Percentiles rank a stretch among this genome's conserved stretches.
These are phyloP conservation scores for Rana temporaria DNA, from an alignment of 2,113 vertebrate genomes.

Conservation along the genomic window DNA sequence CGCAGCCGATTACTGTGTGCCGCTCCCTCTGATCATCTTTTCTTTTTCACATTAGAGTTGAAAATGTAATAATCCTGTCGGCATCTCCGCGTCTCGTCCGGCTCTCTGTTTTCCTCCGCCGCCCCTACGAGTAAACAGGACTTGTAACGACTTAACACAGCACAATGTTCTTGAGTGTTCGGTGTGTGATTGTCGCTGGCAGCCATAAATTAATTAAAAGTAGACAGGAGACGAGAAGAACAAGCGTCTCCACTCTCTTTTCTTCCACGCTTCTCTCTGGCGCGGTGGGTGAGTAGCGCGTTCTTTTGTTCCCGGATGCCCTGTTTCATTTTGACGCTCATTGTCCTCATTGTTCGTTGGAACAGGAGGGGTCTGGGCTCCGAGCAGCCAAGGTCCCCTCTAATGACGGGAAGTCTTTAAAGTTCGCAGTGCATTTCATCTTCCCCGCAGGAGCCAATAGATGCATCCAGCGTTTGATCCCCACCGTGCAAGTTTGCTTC, in stretches of 20 bases:
- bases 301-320: conserved; percentile 80
- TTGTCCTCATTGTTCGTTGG: conserved; percentile 86
- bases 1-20: neutral
- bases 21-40: neutral
- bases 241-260: conserved; percentile 65
- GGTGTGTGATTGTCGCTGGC: conserved; percentile 67
- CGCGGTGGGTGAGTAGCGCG: conserved; percentile 81
- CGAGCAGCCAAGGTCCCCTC: conserved; percentile 90
- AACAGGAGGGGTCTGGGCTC: conserved; percentile 86
- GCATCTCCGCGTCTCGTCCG: neutral
- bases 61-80: neutral
- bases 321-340: conserved; percentile 83
- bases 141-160: conserved; percentile 62
- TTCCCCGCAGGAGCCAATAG: conserved; percentile 92
- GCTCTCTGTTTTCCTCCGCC: conserved; percentile 55
- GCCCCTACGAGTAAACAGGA: conserved; percentile 64
- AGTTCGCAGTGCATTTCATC: conserved; percentile 96
- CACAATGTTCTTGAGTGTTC: conserved; percentile 60
- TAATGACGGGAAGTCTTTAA: conserved; percentile 99
- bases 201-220: conserved; percentile 84
- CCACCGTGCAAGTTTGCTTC: conserved; percentile 86
- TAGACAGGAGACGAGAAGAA: conserved; percentile 71
- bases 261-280: conserved; percentile 69
- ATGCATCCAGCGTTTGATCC: conserved; percentile 95
- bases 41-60: neutral